Evolutionary conservation across 92 coral and sea anemone genomes (phyloP).

Genomic region (Pocillopora meandrina): DNA sequence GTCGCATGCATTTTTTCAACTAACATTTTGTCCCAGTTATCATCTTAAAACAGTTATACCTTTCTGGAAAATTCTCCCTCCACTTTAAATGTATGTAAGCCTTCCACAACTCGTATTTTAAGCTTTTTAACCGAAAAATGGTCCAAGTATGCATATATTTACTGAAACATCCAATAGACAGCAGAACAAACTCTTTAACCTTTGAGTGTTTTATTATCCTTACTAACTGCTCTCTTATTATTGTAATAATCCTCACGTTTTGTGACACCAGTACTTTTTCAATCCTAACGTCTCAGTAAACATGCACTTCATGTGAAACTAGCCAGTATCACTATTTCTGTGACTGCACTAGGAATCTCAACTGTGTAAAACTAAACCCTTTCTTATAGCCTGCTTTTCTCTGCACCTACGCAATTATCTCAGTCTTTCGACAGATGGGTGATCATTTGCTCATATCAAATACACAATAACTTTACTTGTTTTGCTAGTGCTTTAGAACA

Average conservation of each 20-base stretch:
- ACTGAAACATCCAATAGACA: not conserved
- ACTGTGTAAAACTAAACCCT: too few relatives aligned
- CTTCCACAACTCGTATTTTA: not conserved
- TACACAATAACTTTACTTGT: conserved; percentile 22
- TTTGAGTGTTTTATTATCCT: too few relatives aligned
- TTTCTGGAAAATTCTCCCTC: not conserved
- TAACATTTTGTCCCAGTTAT: not conserved
- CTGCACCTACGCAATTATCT: too few relatives aligned
- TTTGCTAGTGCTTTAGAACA: conserved; percentile 4
- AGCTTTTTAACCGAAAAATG: too few relatives aligned
- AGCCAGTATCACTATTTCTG: conserved; percentile 26
- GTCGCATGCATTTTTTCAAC: not conserved
- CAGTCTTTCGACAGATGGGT: not conserved
- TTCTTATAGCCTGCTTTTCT: too few relatives aligned
- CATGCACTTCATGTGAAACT: conserved; percentile 33
- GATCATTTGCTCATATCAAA: not conserved
- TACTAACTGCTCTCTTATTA: too few relatives aligned
- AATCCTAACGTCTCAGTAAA: too few relatives aligned
- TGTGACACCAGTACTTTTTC: too few relatives aligned
- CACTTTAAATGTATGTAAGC: conserved; percentile 14
- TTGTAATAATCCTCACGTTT: too few relatives aligned
- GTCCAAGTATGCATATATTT: too few relatives aligned
- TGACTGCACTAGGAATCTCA: conserved; percentile 39
- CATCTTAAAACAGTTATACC: not conserved
- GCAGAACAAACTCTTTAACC: conserved; percentile 39